Evolutionary conservation across 2,113 vertebrate genomes (phyloP).

Genomic region (Taurulus bubalis): DNA sequence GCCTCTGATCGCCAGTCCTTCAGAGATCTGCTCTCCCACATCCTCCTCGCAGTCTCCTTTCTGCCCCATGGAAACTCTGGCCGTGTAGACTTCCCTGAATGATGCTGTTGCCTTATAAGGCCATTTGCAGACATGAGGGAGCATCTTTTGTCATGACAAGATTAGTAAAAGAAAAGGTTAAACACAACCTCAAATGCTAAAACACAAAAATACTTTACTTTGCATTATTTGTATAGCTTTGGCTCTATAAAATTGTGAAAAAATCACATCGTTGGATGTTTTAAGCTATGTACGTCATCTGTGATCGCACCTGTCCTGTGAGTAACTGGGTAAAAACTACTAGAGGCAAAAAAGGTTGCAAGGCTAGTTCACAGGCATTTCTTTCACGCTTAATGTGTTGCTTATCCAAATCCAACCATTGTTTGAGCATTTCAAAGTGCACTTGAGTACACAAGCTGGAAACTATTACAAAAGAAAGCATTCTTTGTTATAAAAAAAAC

Average conservation of each 20-base stretch:
- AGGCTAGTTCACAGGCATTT: neutral
- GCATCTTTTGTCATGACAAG: neutral
- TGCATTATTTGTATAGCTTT: neutral
- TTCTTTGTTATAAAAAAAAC: constrained; percentile 2
- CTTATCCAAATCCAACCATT: neutral
- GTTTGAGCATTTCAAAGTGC: neutral
- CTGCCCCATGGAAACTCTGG: neutral
- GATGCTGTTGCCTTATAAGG: neutral
- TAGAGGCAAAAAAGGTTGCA: neutral
- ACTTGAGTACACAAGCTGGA: neutral
- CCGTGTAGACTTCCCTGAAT: neutral
- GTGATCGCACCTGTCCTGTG: constrained; percentile 1
- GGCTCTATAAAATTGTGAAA: neutral
- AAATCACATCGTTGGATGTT: neutral
- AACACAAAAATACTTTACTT: neutral
- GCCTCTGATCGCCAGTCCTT: constrained; percentile 7
- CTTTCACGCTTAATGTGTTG: neutral
- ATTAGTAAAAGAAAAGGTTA: neutral
- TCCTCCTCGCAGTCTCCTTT: neutral
- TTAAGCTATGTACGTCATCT: constrained; percentile 12
- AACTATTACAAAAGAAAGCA: neutral
- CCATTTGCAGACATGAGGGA: neutral
- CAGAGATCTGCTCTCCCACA: neutral
- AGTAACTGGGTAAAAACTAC: constrained; percentile 10
- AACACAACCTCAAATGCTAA: neutral